Conservation (phyloP, 2,888 invertebrate genomes). For the Falcaria lacertinaria region DNA sequence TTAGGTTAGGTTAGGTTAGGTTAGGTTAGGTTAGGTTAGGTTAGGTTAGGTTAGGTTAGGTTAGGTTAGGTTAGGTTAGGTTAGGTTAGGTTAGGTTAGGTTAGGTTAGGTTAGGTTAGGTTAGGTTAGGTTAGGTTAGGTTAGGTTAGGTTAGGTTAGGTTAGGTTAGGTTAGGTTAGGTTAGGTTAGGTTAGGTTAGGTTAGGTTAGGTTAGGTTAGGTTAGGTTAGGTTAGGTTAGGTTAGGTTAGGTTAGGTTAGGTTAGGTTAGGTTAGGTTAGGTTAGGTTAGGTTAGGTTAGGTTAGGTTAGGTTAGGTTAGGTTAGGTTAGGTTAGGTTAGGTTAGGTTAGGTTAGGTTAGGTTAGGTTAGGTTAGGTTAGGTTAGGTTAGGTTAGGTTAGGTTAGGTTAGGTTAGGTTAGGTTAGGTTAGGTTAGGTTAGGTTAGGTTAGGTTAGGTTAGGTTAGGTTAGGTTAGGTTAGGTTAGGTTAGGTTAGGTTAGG, state of each 20-base stretch:
- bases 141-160: conserved; percentile 16
- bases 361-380: conserved; percentile 12
- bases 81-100: conserved; percentile 13
- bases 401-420: conserved; percentile 13
- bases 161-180: conserved; percentile 15
- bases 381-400: conserved; percentile 12
- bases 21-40: conserved; percentile 12
- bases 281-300: conserved; percentile 11
- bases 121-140: conserved; percentile 14
- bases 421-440: conserved; percentile 11
- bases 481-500: conserved; percentile 12
- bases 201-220: conserved; percentile 15
- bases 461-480: conserved; percentile 13
- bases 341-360: conserved; percentile 14
- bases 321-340: conserved; percentile 14
- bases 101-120: conserved; percentile 13
- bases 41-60: conserved; percentile 11
- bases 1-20: too few species aligned
- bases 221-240: conserved; percentile 21
- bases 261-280: conserved; percentile 14
- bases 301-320: conserved; percentile 14
- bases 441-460: conserved; percentile 13
- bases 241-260: conserved; percentile 17
- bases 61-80: conserved; percentile 11
- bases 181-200: conserved; percentile 12